phyloP scores from a whole-genome alignment of 2,113 vertebrate genomes.

The Vidua chalybeata region DNA sequence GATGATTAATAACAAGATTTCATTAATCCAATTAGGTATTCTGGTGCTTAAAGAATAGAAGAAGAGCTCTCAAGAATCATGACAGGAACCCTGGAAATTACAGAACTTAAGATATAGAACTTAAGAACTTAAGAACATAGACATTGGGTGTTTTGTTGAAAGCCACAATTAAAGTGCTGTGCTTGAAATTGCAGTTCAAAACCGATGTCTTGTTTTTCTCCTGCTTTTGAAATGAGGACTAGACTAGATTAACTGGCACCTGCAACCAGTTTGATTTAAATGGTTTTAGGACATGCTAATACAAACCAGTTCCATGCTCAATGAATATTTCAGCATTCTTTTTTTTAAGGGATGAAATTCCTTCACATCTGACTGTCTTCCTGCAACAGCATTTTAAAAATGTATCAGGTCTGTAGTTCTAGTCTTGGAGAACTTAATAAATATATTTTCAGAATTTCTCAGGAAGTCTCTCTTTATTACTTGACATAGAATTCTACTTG shows the following conservation, averaged over 20 bases:
- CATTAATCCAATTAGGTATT: background rate
- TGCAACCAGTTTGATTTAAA: slow-evolving; percentile 26
- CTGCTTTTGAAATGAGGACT: slow-evolving; percentile 14
- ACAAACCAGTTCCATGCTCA: slow-evolving; percentile 9
- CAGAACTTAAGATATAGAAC: background rate
- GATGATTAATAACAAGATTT: background rate
- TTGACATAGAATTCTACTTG: background rate
- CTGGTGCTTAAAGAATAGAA: background rate
- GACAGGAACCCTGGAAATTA: background rate
- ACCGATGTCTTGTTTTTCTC: background rate
- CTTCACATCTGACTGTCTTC: background rate
- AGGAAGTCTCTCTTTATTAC: background rate
- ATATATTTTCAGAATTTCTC: background rate
- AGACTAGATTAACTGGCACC: slow-evolving; percentile 11
- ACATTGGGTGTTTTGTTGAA: background rate
- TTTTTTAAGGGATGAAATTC: background rate
- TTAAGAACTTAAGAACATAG: too few species aligned
- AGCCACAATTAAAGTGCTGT: background rate
- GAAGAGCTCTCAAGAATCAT: background rate
- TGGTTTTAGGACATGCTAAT: slow-evolving; percentile 52
- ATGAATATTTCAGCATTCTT: slow-evolving; percentile 16
- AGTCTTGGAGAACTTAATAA: background rate
- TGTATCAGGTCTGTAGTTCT: background rate
- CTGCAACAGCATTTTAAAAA: background rate
- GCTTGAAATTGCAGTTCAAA: slow-evolving; percentile 2